A percentile compares a stretch with the other conserved stretches of the same genome.
Conservation (phyloP, 2,113 vertebrate species). For the Nycticorax nycticorax region DNA sequence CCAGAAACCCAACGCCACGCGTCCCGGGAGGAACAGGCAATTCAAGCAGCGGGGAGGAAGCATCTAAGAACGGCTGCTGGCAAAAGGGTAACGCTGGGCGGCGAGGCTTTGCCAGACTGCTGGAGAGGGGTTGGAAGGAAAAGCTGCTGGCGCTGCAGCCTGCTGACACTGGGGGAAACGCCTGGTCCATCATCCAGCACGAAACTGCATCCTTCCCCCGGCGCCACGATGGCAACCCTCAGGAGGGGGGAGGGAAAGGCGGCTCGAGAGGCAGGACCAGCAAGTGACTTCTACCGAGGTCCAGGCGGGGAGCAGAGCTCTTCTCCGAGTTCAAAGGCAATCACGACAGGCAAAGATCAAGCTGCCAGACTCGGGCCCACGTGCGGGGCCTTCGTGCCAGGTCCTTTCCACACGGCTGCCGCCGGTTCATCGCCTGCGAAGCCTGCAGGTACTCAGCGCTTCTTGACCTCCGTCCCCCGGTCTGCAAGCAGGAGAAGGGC, state of each 20-base stretch:
- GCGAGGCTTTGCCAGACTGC: accelerated
- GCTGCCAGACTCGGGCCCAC: background rate
- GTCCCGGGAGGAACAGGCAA: background rate
- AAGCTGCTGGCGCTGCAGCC: background rate
- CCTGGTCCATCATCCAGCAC: accelerated
- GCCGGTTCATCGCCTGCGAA: background rate
- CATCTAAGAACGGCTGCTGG: background rate
- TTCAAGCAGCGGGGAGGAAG: background rate
- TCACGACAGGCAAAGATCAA: too few species aligned
- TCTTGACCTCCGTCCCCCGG: background rate
- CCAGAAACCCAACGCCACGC: accelerated
- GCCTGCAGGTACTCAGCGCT: background rate
- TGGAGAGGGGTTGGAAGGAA: background rate
- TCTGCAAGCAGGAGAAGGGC: background rate
- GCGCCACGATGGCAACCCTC: background rate
- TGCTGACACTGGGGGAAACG: background rate
- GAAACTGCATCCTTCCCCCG: background rate
- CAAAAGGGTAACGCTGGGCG: background rate
- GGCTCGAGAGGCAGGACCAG: background rate
- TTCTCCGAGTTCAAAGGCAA: too few species aligned
- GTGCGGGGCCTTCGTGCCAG: background rate
- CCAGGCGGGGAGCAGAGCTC: background rate
- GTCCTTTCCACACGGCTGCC: background rate
- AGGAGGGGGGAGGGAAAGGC: background rate
- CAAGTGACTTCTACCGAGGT: background rate